Percentiles rank a stretch among this genome's conserved stretches.
These are phyloP conservation scores for Lindbergichthys nudifrons DNA, from an alignment of 2,797 vertebrate genomes.

Conservation along the genomic window DNA sequence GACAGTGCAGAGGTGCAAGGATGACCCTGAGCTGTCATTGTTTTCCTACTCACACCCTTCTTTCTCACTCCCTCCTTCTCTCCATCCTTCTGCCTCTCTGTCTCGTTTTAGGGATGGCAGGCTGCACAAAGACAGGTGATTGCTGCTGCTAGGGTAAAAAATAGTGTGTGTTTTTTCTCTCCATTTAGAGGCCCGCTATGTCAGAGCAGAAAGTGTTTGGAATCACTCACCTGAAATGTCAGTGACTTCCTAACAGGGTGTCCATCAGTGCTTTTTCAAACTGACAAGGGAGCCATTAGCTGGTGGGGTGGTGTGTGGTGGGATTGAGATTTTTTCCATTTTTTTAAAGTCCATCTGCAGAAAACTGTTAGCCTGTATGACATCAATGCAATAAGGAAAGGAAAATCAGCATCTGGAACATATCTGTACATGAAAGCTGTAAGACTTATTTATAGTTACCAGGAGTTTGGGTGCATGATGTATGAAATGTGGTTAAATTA, in stretches of 20 bases:
- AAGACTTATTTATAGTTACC: slow-evolving; percentile 49
- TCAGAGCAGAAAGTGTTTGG: slow-evolving; percentile 68
- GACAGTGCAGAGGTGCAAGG: slow-evolving; percentile 63
- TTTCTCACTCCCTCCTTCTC: slow-evolving; percentile 25
- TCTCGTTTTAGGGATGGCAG: slow-evolving; percentile 50
- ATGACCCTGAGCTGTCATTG: slow-evolving; percentile 81
- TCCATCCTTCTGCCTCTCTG: slow-evolving; percentile 23
- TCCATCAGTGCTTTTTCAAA: slow-evolving; percentile 65
- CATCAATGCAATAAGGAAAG: not conserved
- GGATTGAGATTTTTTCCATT: slow-evolving; percentile 17
- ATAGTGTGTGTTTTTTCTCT: slow-evolving; percentile 13
- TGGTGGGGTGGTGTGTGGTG: slow-evolving; percentile 32
- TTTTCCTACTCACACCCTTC: slow-evolving; percentile 55
- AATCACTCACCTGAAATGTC: slow-evolving; percentile 73
- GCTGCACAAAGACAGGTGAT: slow-evolving; percentile 57
- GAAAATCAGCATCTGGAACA: slow-evolving; percentile 41
- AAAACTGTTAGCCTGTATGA: slow-evolving; percentile 28
- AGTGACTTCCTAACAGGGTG: slow-evolving; percentile 62
- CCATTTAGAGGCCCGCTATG: slow-evolving; percentile 51
- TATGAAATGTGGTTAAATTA: slow-evolving; percentile 40
- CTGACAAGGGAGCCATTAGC: slow-evolving; percentile 68
- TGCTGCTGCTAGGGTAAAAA: slow-evolving; percentile 34
- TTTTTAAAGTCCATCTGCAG: slow-evolving; percentile 22
- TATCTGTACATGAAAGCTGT: slow-evolving; percentile 46
- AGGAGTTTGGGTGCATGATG: slow-evolving; percentile 26